These are phyloP conservation scores for Dascillus cervinus DNA, from an alignment of 2,888 invertebrate genomes.

Conservation along the genomic window DNA sequence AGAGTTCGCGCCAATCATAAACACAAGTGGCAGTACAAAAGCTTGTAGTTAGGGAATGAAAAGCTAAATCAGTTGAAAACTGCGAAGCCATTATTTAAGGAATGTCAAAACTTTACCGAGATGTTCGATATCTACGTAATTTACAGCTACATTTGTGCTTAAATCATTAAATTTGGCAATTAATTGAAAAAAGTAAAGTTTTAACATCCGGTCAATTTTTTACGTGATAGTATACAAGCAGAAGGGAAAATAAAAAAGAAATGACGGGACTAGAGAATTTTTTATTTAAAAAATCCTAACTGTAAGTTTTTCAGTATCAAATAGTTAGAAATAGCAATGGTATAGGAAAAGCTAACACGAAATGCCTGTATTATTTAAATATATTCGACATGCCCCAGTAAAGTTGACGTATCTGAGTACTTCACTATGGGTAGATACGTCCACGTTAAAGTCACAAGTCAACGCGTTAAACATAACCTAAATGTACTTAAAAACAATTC, in stretches of 20 bases:
- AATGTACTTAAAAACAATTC: constrained; percentile 32
- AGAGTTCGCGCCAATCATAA: constrained; percentile 32
- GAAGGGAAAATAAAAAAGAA: constrained; percentile 23
- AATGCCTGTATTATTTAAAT: too few species aligned
- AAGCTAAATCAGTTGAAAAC: constrained; percentile 11
- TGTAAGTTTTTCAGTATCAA: constrained; percentile 56
- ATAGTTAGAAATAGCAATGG: constrained; percentile 39
- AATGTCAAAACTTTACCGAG: constrained; percentile 27
- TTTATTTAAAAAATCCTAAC: constrained; percentile 45
- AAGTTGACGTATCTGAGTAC: too few species aligned
- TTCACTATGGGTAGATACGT: too few species aligned
- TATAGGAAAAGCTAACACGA: constrained; percentile 52
- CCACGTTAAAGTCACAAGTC: constrained; percentile 10
- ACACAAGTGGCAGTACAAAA: constrained; percentile 10
- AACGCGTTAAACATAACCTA: constrained; percentile 27
- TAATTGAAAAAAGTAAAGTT: constrained; percentile 19
- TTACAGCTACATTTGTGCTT: constrained; percentile 27
- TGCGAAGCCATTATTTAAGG: constrained; percentile 13
- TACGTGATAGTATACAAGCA: constrained; percentile 7
- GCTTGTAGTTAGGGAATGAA: constrained; percentile 2
- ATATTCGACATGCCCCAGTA: too few species aligned
- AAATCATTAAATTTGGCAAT: constrained; percentile 20
- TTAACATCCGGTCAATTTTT: constrained; percentile 20
- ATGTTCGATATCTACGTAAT: constrained; percentile 23
- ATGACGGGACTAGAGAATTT: constrained; percentile 61